Conservation (phyloP, 2,797 vertebrate genomes). For the Ispidina lecontei region DNA sequence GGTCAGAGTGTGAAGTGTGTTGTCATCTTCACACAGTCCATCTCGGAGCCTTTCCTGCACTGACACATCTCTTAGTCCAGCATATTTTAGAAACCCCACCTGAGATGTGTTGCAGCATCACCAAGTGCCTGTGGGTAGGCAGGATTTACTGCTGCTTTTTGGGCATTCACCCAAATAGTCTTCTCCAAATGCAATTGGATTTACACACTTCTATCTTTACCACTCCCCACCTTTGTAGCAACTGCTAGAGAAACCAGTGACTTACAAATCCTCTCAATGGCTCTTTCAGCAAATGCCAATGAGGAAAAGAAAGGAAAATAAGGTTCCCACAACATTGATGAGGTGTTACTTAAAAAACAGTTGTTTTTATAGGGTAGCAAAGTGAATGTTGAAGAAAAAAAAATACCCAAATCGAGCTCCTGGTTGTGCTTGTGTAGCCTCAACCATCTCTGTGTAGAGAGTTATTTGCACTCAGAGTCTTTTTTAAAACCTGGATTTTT, state of each 20-base stretch:
- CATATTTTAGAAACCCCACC: neutral
- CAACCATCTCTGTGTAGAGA: neutral
- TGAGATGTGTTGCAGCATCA: neutral
- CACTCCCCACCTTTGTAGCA: accelerated
- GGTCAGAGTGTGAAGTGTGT: neutral
- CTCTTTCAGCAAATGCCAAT: neutral
- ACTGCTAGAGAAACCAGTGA: neutral
- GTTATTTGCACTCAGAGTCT: neutral
- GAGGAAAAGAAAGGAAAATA: neutral
- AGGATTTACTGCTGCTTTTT: neutral
- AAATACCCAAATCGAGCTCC: neutral
- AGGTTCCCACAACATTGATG: neutral
- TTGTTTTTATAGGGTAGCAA: neutral
- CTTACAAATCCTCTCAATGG: neutral
- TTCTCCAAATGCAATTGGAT: neutral
- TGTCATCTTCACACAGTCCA: neutral
- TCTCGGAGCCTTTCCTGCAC: neutral
- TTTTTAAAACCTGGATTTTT: neutral
- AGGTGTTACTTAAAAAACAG: neutral
- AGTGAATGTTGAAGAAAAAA: neutral
- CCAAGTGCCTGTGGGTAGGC: neutral
- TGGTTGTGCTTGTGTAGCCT: neutral
- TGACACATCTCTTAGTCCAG: neutral
- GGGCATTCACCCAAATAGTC: neutral
- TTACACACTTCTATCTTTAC: neutral